Evolutionary conservation across 2,888 invertebrate genomes (phyloP), one percentile per base, ranked within the genome.

Genomic region (Monoplex corrugatus): DNA sequence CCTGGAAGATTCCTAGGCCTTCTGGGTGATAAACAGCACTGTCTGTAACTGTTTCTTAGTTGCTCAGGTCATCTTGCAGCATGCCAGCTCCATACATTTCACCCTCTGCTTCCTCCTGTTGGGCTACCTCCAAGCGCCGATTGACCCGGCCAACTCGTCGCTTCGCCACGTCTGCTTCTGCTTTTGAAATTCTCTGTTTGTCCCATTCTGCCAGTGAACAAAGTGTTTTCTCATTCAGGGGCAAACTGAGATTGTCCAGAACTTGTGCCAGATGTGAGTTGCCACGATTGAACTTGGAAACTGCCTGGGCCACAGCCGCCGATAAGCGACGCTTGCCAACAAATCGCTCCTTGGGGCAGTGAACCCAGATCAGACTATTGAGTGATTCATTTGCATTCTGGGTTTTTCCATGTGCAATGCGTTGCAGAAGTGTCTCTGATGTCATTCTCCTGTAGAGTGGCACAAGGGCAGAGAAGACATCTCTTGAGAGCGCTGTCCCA

Each of bases 361-460:
- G 6, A 6, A 23, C 23, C 82, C 82, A 82, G 16, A 82, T 0
- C 82, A 82, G 13, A 8, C 5, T 19, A 28, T 82, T 40, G 10
- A 82, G 23, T 13, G 43, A 44, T 43, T 82, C 82, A n/a, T 82
- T 82, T 23, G 28, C 43, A 44, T 82, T 82, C 23, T 82, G 82
- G 0, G 82, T 82, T 23, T 44, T 82, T 43, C 23, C 23, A 43
- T 82, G 82, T 8, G 23, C 2, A 23, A 82, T 43, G 19, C 44
- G 8, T 23, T 44, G 40, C n/a, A 82, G 82, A 6, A 82, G 82
- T 2, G 6, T 6, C 10, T 10, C 8, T 6, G 10, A 28, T 3
- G 82, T 82, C 43, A 82, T 44, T n/a, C 82, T 40, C 43, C 19
- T 82, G 82, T 82, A 82, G 28, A 82, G 28, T 40, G 40, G 82